Evolutionary conservation across 1,140 invertebrate genomes (phyloP).

Genomic region (Proales similis): DNA sequence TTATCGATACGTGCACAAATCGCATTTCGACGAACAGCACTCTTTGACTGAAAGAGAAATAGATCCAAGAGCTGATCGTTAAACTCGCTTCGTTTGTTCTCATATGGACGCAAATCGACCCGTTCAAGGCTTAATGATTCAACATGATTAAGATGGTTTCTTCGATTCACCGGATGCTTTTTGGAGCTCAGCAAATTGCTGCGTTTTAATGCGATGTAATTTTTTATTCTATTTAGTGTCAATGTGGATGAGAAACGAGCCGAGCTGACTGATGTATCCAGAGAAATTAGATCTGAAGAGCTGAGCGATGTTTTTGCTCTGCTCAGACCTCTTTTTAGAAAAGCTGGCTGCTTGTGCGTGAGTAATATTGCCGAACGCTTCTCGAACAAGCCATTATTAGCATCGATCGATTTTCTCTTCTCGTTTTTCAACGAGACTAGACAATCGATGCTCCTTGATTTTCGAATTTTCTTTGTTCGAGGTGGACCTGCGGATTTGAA

Average conservation of each 20-base stretch:
- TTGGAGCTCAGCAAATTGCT: conserved; percentile 16
- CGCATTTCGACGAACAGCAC: not conserved
- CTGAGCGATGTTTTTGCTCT: too few species aligned
- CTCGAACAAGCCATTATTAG: too few species aligned
- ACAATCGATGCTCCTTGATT: too few species aligned
- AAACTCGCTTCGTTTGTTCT: conserved; percentile 19
- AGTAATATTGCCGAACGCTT: too few species aligned
- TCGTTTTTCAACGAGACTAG: too few species aligned
- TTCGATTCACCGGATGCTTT: conserved; percentile 1
- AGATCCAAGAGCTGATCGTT: conserved; percentile 1
- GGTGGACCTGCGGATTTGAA: too few species aligned
- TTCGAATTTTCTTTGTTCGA: too few species aligned
- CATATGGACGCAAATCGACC: conserved; percentile 24
- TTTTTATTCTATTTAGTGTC: too few species aligned
- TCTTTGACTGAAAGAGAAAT: conserved; percentile 4
- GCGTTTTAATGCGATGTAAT: not conserved
- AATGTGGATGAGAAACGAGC: conserved; percentile 1
- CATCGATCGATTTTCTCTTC: too few species aligned
- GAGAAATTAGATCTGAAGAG: too few species aligned
- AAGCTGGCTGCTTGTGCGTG: too few species aligned
- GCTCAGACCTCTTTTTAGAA: too few species aligned
- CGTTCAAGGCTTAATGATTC: not conserved
- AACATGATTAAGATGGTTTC: not conserved
- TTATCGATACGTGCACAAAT: conserved; percentile 28
- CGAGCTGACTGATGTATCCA: not conserved